These are phyloP conservation scores for Heteractis magnifica DNA, from an alignment of 92 coral and sea anemone genomes.

Conservation along the genomic window DNA sequence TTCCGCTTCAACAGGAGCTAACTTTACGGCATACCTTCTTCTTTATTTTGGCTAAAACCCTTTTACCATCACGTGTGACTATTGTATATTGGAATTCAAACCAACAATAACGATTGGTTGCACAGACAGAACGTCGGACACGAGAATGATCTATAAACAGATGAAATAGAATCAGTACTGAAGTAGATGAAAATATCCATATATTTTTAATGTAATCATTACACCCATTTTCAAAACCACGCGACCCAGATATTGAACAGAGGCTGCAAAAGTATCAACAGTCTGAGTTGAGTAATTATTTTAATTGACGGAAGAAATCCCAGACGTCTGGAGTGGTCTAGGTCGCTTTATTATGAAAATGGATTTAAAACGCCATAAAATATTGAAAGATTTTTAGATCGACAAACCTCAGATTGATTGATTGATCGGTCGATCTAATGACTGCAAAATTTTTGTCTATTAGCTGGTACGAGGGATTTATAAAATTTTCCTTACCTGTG, in stretches of 20 bases:
- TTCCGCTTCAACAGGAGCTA: background rate
- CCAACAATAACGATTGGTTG: background rate
- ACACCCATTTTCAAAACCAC: too few species aligned
- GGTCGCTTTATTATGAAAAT: too few species aligned
- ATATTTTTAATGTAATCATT: too few species aligned
- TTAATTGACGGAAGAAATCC: too few species aligned
- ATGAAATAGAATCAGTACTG: background rate
- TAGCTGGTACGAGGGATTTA: background rate
- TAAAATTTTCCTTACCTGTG: conserved; percentile 11
- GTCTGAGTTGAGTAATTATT: too few species aligned
- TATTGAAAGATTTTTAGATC: too few species aligned
- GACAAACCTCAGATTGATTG: background rate
- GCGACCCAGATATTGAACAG: too few species aligned
- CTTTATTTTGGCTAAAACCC: background rate
- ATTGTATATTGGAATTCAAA: background rate
- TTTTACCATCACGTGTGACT: background rate
- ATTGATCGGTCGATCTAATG: background rate
- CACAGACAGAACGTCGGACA: background rate
- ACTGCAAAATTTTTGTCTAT: background rate
- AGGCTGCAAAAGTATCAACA: too few species aligned
- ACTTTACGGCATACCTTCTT: background rate
- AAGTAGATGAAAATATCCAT: too few species aligned
- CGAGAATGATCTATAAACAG: background rate
- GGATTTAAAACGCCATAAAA: too few species aligned
- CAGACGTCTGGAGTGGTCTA: too few species aligned